A percentile compares a stretch with the other conserved stretches of the same genome.
Evolutionary conservation across 2,113 vertebrate species (phyloP).

Genomic region (Gopherus evgoodei): DNA sequence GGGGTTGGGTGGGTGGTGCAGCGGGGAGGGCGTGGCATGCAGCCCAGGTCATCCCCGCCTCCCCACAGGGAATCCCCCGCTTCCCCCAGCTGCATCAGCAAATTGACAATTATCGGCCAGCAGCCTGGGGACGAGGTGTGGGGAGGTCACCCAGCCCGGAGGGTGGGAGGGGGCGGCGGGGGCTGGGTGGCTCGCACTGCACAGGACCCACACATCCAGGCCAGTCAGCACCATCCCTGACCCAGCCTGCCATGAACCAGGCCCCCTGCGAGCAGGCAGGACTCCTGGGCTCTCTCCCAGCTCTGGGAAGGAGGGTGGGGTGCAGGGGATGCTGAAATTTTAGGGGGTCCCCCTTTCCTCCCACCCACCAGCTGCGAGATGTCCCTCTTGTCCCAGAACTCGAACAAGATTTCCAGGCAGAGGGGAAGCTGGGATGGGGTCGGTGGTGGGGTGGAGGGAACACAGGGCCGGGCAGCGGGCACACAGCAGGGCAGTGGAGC

Average conservation of each 20-base stretch:
- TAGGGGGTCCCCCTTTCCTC: constrained; percentile 1
- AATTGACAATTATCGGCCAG: constrained; percentile 28
- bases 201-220: neutral
- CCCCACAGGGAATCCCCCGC: neutral
- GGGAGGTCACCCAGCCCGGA: neutral
- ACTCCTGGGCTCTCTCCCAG: neutral
- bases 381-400: constrained; percentile 87
- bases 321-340: neutral
- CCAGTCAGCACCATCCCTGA: neutral
- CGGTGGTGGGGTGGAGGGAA: neutral
- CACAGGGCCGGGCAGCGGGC: no score
- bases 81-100: neutral
- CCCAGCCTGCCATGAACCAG: neutral
- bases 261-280: neutral
- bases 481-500: neutral
- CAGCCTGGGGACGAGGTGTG: neutral
- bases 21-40: neutral
- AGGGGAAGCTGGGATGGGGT: constrained; percentile 31
- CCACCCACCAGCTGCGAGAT: constrained; percentile 78
- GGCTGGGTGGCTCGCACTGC: neutral
- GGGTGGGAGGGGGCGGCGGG: neutral
- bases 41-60: neutral
- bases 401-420: constrained; percentile 91
- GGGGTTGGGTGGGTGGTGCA: neutral
- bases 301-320: neutral